phyloP scores from a whole-genome alignment of 2,797 vertebrate species.

The Nasua narica region DNA sequence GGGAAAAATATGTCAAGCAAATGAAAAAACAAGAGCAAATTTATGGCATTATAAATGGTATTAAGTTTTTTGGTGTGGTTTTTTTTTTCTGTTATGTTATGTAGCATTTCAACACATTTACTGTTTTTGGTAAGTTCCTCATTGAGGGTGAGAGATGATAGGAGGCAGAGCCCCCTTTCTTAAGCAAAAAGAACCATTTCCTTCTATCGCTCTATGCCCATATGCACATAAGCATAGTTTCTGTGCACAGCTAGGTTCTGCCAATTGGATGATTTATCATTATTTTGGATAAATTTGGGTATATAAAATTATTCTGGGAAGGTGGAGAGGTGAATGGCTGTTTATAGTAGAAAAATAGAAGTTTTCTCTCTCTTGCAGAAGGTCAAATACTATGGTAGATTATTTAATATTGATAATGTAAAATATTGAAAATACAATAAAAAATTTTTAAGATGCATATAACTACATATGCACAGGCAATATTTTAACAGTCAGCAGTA shows the following conservation, averaged over 20 bases:
- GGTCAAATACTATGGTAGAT: background rate
- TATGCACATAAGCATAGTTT: rapidly evolving
- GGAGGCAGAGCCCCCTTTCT: background rate
- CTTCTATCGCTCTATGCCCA: rapidly evolving
- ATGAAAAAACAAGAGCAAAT: background rate
- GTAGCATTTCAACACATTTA: background rate
- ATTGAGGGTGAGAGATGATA: background rate
- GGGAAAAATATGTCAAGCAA: background rate
- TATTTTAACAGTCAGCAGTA: background rate
- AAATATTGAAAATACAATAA: background rate
- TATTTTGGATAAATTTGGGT: background rate
- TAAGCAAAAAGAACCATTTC: background rate
- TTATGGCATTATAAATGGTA: background rate
- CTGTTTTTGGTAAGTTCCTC: background rate
- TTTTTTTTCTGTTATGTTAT: background rate
- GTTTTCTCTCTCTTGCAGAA: background rate
- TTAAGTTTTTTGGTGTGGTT: background rate
- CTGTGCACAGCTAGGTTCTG: background rate
- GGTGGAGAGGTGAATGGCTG: background rate
- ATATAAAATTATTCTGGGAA: background rate
- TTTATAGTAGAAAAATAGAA: background rate
- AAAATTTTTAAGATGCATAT: background rate
- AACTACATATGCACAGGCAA: background rate
- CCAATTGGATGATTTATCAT: background rate
- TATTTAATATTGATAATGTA: background rate